phyloP scores from a whole-genome alignment of 2,797 vertebrate genomes.

The Hemibagrus guttatus region DNA sequence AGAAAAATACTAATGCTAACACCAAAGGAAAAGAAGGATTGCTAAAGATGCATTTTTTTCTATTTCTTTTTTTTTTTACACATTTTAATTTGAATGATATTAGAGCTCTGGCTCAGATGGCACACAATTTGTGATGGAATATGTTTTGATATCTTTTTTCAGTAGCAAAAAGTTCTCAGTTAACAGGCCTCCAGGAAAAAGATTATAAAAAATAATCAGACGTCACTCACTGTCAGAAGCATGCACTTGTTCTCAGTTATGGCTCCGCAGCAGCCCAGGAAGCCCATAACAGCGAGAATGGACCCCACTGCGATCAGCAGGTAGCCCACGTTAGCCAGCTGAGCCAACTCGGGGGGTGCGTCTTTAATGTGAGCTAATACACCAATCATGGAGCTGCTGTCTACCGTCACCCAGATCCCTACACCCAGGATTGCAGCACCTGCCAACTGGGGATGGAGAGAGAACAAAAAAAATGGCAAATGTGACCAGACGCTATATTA shows the following conservation, averaged over 20 bases:
- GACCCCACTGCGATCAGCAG: slow-evolving; percentile 75
- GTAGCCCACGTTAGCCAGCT: slow-evolving; percentile 72
- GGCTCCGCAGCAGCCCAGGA: slow-evolving; percentile 83
- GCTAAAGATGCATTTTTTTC: not conserved
- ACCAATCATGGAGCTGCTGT: slow-evolving; percentile 70
- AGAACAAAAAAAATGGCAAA: not conserved
- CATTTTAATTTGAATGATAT: not conserved
- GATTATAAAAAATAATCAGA: not conserved
- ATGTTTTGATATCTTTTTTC: not conserved
- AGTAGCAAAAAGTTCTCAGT: not conserved
- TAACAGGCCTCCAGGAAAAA: not conserved
- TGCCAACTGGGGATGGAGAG: slow-evolving; percentile 66
- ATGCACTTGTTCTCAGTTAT: slow-evolving; percentile 78
- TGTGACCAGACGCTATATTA: not conserved
- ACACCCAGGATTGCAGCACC: slow-evolving; percentile 74
- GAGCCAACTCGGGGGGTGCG: slow-evolving; percentile 50
- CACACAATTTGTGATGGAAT: not conserved
- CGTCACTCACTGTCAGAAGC: slow-evolving; percentile 75
- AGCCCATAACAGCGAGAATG: slow-evolving; percentile 76
- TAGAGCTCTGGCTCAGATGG: not conserved
- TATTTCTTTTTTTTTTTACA: no score
- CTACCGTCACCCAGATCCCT: slow-evolving; percentile 81
- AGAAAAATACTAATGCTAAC: not conserved
- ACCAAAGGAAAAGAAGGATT: not conserved
- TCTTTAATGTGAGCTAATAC: slow-evolving; percentile 58